Conservation (phyloP, 2,113 vertebrate genomes). For the Nestor notabilis region DNA sequence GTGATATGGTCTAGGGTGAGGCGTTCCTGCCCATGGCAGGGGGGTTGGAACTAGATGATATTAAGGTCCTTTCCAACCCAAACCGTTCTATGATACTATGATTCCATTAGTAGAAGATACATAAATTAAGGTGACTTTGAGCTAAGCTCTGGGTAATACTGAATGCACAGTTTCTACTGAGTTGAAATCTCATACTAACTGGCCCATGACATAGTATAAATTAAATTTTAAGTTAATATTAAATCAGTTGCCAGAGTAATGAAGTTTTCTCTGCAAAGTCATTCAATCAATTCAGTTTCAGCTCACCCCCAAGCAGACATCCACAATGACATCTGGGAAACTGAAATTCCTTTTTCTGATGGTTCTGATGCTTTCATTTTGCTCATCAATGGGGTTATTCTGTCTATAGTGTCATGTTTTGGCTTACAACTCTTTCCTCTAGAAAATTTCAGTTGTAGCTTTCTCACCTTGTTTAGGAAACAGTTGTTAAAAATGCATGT, state of each 20-base stretch:
- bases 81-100: not conserved
- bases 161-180: not conserved
- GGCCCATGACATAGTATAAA: not conserved
- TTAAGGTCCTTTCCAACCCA: not conserved
- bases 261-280: not conserved
- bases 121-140: not conserved
- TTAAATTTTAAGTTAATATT: constrained; percentile 14
- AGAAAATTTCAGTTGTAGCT: not conserved
- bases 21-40: not conserved
- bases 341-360: not conserved
- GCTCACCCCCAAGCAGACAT: not conserved
- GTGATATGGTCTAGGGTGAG: not conserved
- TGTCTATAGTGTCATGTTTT: not conserved
- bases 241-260: not conserved
- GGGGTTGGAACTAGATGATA: not conserved
- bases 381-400: not conserved
- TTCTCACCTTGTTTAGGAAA: not conserved
- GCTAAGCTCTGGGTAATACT: not conserved
- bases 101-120: not conserved
- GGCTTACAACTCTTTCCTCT: not conserved
- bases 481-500: not conserved
- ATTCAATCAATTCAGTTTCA: not conserved
- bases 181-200: not conserved
- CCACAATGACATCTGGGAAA: not conserved
- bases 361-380: not conserved